These are phyloP conservation scores for Eumacrocentrus americanus DNA, from an alignment of 2,888 invertebrate species.

Conservation along the genomic window DNA sequence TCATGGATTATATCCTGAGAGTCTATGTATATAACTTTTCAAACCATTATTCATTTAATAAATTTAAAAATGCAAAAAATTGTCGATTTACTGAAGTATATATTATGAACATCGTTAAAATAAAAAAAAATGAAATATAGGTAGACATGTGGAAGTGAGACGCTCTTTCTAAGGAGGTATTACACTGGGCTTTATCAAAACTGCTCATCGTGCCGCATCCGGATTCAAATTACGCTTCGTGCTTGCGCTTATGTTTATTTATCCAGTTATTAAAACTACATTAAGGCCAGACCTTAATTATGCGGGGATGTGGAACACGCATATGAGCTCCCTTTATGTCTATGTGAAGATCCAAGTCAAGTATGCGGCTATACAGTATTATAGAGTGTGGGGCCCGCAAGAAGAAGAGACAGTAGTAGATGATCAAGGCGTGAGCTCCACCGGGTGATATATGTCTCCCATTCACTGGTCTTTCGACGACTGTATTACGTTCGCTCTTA, in stretches of 20 bases:
- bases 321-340: slow-evolving; percentile 20
- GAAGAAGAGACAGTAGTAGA: slow-evolving; percentile 21
- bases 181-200: slow-evolving; percentile 58
- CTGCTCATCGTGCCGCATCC: slow-evolving; percentile 59
- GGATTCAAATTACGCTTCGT: slow-evolving; percentile 61
- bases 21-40: too few relatives aligned
- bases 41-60: too few relatives aligned
- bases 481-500: slow-evolving; percentile 12
- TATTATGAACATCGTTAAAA: too few relatives aligned
- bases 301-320: slow-evolving; percentile 42
- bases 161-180: slow-evolving; percentile 41
- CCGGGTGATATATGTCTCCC: slow-evolving; percentile 7
- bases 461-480: slow-evolving; percentile 9
- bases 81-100: too few relatives aligned
- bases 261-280: slow-evolving; percentile 62
- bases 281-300: slow-evolving; percentile 51
- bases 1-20: too few relatives aligned
- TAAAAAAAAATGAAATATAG: too few relatives aligned
- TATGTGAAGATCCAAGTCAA: neutral
- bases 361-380: neutral
- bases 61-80: too few relatives aligned
- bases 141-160: slow-evolving; percentile 36
- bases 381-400: neutral
- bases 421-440: slow-evolving; percentile 19
- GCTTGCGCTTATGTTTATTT: slow-evolving; percentile 61